Evolutionary conservation across 2,797 vertebrate genomes (phyloP).

Genomic region (Myripristis murdjan): DNA sequence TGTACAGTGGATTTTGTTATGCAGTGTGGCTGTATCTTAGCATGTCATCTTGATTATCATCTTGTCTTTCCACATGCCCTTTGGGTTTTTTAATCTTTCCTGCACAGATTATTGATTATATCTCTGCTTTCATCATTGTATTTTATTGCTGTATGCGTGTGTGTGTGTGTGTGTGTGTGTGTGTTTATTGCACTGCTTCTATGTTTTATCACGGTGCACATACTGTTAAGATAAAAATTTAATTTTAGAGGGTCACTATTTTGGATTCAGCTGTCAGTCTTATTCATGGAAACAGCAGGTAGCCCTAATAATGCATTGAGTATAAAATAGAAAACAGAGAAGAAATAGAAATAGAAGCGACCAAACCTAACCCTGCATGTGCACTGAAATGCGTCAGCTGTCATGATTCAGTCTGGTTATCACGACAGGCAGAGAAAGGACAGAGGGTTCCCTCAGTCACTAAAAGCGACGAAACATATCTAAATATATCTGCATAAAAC

Average conservation of each 20-base stretch:
- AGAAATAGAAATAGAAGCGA: background rate
- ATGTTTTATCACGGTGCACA: slow-evolving; percentile 36
- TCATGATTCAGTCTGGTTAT: slow-evolving; percentile 2
- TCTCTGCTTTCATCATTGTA: slow-evolving; percentile 6
- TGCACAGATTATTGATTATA: slow-evolving; percentile 64
- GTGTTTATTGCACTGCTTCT: slow-evolving; percentile 37
- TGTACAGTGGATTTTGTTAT: slow-evolving; percentile 29
- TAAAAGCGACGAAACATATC: slow-evolving; percentile 31
- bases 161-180: background rate
- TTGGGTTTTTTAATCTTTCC: slow-evolving; percentile 45
- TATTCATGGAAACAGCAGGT: slow-evolving; percentile 29
- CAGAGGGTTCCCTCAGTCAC: background rate
- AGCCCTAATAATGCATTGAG: slow-evolving; percentile 41
- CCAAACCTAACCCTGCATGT: background rate
- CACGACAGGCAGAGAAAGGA: slow-evolving; percentile 1
- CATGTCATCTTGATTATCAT: slow-evolving; percentile 29
- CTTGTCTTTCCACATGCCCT: slow-evolving; percentile 23
- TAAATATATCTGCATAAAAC: slow-evolving; percentile 30
- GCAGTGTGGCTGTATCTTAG: slow-evolving; percentile 30
- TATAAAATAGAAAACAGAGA: slow-evolving; percentile 11
- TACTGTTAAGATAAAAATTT: slow-evolving; percentile 36
- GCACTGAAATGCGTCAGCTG: background rate
- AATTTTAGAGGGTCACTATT: slow-evolving; percentile 44
- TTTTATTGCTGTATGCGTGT: too few species aligned
- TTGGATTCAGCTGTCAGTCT: slow-evolving; percentile 21